Conservation (phyloP, 2,888 invertebrate species). For the Dyspetes luteomarginatus region DNA sequence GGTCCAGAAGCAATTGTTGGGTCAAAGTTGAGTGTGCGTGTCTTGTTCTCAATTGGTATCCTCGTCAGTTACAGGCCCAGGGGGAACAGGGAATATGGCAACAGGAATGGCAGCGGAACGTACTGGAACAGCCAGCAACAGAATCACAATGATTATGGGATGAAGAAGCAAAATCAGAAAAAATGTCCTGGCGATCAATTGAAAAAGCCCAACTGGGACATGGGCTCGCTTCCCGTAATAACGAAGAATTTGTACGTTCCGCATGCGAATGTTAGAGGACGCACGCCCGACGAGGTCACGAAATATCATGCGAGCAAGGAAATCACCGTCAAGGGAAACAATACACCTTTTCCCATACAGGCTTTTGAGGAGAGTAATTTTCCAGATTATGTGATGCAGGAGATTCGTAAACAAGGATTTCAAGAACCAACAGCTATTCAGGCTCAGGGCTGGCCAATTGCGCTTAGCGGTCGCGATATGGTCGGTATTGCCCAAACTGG, state of each 20-base stretch:
- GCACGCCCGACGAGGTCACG: slow-evolving; percentile 90
- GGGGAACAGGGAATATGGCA: slow-evolving; percentile 80
- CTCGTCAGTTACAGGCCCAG: slow-evolving; percentile 79
- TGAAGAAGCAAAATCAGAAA: slow-evolving; percentile 79
- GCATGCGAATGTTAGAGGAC: slow-evolving; percentile 88
- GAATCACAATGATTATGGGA: slow-evolving; percentile 69
- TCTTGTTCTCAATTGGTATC: slow-evolving; percentile 27
- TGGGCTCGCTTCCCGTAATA: slow-evolving; percentile 90
- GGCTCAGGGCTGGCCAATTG: slow-evolving; percentile 98
- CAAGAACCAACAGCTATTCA: slow-evolving; percentile 97
- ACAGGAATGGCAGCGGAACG: slow-evolving; percentile 78
- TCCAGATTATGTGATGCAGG: slow-evolving; percentile 92
- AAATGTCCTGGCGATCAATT: slow-evolving; percentile 90
- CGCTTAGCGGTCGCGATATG: slow-evolving; percentile 95
- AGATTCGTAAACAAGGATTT: slow-evolving; percentile 92
- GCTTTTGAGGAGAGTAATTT: slow-evolving; percentile 96
- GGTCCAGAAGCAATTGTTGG: too few relatives aligned
- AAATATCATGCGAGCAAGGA: slow-evolving; percentile 91
- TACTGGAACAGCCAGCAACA: slow-evolving; percentile 79
- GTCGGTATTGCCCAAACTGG: slow-evolving; percentile 97
- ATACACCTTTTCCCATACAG: slow-evolving; percentile 94
- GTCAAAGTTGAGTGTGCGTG: neutral
- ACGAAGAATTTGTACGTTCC: slow-evolving; percentile 96
- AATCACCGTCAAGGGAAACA: slow-evolving; percentile 95
- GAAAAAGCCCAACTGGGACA: slow-evolving; percentile 94